phyloP scores from a whole-genome alignment of 2,113 vertebrate species.

The Charadrius vociferus region DNA sequence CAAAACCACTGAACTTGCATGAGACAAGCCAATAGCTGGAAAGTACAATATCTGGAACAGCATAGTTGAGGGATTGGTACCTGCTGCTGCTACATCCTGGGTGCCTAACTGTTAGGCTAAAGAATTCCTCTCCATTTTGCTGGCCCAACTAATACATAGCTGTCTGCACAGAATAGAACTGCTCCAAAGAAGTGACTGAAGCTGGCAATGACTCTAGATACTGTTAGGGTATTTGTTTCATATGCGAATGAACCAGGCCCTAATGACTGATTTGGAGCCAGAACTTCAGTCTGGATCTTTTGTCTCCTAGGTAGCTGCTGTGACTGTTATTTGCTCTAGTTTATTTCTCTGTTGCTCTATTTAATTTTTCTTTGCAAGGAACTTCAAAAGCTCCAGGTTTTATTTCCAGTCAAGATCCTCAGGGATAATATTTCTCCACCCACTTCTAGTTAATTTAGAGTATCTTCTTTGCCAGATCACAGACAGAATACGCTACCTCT shows the following conservation, averaged over 20 bases:
- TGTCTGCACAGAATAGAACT: not conserved
- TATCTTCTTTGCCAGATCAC: conserved; percentile 26
- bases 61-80: not conserved
- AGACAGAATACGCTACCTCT: not conserved
- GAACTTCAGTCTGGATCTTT: not conserved
- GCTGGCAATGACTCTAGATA: not conserved
- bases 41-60: not conserved
- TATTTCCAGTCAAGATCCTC: not conserved
- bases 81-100: not conserved
- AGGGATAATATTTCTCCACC: not conserved
- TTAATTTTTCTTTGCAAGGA: not conserved
- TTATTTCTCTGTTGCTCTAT: not conserved
- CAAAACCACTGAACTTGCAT: not conserved
- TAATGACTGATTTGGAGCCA: not conserved
- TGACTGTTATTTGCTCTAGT: not conserved
- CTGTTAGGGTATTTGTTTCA: not conserved
- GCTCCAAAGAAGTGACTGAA: not conserved
- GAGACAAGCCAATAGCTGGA: not conserved
- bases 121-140: not conserved
- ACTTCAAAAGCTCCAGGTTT: not conserved
- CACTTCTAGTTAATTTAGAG: conserved; percentile 39
- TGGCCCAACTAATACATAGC: not conserved
- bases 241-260: not conserved
- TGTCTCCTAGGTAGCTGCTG: not conserved
- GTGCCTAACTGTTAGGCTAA: not conserved